A percentile compares a stretch with the other conserved stretches of the same genome.
Evolutionary conservation across 2,797 vertebrate genomes (phyloP).

Genomic region (Octomys mimax): DNA sequence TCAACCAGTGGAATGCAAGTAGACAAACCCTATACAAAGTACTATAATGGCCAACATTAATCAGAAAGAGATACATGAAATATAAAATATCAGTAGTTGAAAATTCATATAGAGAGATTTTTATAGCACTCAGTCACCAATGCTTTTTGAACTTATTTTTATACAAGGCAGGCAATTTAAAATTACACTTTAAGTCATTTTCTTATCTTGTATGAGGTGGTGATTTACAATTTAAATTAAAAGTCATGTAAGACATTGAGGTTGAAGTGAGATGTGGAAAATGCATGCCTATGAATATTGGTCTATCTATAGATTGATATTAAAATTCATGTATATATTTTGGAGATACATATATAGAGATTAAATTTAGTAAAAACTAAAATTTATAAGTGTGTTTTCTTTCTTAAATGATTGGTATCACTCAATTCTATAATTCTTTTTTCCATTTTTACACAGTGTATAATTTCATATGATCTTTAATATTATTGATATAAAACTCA

Average conservation of each 20-base stretch:
- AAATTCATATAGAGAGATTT: neutral
- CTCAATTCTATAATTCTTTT: neutral
- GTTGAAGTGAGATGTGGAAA: slow-evolving; percentile 18
- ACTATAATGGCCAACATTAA: neutral
- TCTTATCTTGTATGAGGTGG: neutral
- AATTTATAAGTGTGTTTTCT: neutral
- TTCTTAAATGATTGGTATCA: neutral
- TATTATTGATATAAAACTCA: neutral
- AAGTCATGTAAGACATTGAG: neutral
- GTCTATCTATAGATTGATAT: neutral
- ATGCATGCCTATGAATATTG: neutral
- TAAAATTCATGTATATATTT: neutral
- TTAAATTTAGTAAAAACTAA: slow-evolving; percentile 5
- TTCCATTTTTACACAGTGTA: neutral
- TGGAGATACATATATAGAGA: neutral
- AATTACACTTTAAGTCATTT: slow-evolving; percentile 31
- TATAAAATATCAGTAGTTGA: neutral
- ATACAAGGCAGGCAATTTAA: neutral
- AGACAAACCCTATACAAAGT: neutral
- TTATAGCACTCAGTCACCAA: neutral
- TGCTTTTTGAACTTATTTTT: slow-evolving; percentile 3
- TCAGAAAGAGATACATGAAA: neutral
- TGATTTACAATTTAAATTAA: neutral
- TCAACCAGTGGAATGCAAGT: neutral
- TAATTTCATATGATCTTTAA: neutral